Evolutionary conservation across 2,113 vertebrate genomes (phyloP).

Genomic region (Amphiprion percula): DNA sequence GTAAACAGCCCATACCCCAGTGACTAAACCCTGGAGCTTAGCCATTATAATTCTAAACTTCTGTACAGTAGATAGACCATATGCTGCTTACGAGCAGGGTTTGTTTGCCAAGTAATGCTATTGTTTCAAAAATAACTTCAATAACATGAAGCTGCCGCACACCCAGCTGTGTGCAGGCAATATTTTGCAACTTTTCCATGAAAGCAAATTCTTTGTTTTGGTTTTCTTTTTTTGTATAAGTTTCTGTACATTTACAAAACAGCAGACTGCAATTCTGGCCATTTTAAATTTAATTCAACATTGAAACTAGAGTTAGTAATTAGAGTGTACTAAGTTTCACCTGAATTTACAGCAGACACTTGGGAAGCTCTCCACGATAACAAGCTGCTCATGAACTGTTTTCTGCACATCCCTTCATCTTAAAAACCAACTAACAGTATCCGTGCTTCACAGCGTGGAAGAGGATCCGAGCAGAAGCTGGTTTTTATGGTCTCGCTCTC

Average conservation of each 20-base stretch:
- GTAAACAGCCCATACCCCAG: slow-evolving; percentile 71
- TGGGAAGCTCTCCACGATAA: slow-evolving; percentile 41
- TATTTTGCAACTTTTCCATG: background rate
- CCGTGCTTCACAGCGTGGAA: slow-evolving; percentile 58
- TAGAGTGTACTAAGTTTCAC: background rate
- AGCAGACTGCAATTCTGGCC: background rate
- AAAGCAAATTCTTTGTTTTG: slow-evolving; percentile 7
- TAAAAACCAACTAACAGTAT: slow-evolving; percentile 52
- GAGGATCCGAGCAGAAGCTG: slow-evolving; percentile 41
- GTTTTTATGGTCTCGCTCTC: slow-evolving; percentile 62
- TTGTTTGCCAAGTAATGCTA: slow-evolving; percentile 44
- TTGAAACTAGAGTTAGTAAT: slow-evolving; percentile 1
- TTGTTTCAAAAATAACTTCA: slow-evolving; percentile 55
- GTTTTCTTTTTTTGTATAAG: background rate
- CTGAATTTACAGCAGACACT: slow-evolving; percentile 34
- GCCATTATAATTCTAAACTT: slow-evolving; percentile 65
- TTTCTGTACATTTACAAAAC: background rate
- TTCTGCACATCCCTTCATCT: slow-evolving; percentile 51
- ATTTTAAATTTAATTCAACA: background rate
- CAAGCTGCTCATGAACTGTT: slow-evolving; percentile 34
- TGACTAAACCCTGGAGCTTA: slow-evolving; percentile 70
- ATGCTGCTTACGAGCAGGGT: slow-evolving; percentile 46
- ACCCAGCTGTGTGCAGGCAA: slow-evolving; percentile 10
- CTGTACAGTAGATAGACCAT: slow-evolving; percentile 63
- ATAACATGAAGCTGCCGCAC: slow-evolving; percentile 24